phyloP scores from a whole-genome alignment of 2,113 vertebrate genomes.

The Mungos mungo region DNA sequence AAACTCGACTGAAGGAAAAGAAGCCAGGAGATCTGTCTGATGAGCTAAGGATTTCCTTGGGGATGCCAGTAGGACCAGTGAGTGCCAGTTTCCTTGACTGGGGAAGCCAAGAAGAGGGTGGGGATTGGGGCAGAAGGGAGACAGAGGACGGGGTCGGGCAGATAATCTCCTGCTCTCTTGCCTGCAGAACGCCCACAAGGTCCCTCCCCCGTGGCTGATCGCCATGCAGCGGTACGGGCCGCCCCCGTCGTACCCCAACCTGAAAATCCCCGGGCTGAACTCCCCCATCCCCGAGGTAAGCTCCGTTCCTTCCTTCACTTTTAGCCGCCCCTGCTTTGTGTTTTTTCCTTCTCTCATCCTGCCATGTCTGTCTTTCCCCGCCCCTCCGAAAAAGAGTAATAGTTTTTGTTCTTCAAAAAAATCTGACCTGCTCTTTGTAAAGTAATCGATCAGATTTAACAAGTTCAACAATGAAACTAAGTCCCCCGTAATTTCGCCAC shows the following conservation, averaged over 20 bases:
- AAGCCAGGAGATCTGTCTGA: constrained; percentile 95
- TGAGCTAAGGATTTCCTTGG: constrained; percentile 92
- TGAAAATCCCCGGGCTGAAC: constrained; percentile 94
- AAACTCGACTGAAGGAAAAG: constrained; percentile 95
- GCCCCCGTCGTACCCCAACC: constrained; percentile 94
- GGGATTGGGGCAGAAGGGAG: neutral
- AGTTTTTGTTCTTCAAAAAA: neutral
- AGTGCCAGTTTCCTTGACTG: constrained; percentile 66
- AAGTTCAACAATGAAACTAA: neutral
- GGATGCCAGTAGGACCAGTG: constrained; percentile 95
- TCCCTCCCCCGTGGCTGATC: constrained; percentile 94
- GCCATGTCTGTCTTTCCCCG: neutral
- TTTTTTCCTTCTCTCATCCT: neutral
- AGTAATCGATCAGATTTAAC: neutral
- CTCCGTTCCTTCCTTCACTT: neutral
- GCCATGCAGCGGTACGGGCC: constrained; percentile 95
- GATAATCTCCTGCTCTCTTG: neutral
- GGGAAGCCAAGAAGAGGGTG: neutral
- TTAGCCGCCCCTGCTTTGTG: neutral
- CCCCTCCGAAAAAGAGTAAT: neutral
- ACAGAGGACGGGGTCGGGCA: neutral
- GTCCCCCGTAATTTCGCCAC: neutral
- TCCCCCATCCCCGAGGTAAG: constrained; percentile 93
- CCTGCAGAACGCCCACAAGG: constrained; percentile 93
- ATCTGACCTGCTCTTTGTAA: neutral